phyloP scores from a whole-genome alignment of 1,140 invertebrate genomes.

The Drosophila neocordata region DNA sequence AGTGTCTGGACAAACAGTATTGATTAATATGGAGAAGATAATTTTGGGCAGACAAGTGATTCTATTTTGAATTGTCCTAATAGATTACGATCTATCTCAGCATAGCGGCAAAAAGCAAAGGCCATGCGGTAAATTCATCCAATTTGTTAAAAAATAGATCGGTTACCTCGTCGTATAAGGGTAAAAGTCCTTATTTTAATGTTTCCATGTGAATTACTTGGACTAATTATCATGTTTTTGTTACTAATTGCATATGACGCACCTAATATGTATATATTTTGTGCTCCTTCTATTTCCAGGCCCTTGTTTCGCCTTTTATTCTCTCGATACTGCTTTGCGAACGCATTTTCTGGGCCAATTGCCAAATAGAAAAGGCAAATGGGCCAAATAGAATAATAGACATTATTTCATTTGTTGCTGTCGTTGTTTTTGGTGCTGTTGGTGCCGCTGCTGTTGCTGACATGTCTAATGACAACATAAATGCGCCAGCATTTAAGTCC shows the following conservation, averaged over 20 bases:
- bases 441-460: constrained; percentile 46
- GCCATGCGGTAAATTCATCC: too few relatives aligned
- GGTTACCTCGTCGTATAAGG: too few relatives aligned
- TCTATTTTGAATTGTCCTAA: too few relatives aligned
- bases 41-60: too few relatives aligned
- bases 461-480: constrained; percentile 72
- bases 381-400: constrained; percentile 38
- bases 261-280: constrained; percentile 45
- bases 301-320: constrained; percentile 32
- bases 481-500: constrained; percentile 71
- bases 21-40: too few relatives aligned
- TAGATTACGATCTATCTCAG: too few relatives aligned
- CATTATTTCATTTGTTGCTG: constrained; percentile 53
- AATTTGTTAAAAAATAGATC: too few relatives aligned
- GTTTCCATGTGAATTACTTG: background rate
- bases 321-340: constrained; percentile 20
- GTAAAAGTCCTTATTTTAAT: background rate
- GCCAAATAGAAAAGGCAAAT: constrained; percentile 42
- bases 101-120: too few relatives aligned
- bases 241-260: constrained; percentile 50
- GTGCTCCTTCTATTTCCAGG: constrained; percentile 30
- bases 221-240: background rate
- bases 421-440: constrained; percentile 13
- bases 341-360: constrained; percentile 63
- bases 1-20: too few relatives aligned